Evolutionary conservation across 2,113 vertebrate genomes (phyloP).

Genomic region (Pandion haliaetus): DNA sequence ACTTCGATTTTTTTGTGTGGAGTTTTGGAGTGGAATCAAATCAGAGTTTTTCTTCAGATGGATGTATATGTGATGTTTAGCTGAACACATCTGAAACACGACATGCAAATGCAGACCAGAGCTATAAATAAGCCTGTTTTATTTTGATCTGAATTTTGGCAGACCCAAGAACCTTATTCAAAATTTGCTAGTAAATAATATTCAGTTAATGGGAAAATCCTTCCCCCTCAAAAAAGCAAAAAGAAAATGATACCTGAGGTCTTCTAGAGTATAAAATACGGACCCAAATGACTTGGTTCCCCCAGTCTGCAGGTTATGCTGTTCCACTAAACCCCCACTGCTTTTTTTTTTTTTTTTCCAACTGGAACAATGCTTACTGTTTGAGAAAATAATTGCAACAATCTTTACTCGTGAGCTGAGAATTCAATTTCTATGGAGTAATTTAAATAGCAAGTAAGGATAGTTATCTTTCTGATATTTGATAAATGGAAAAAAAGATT

Average conservation of each 20-base stretch:
- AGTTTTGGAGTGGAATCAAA: not conserved
- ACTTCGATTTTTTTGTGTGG: not conserved
- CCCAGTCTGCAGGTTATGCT: not conserved
- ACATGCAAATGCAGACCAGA: not conserved
- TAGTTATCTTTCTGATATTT: conserved; percentile 45
- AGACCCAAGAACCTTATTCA: not conserved
- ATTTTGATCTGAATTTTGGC: not conserved
- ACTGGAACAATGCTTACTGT: not conserved
- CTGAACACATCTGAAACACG: not conserved
- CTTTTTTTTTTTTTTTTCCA: not conserved
- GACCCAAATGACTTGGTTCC: not conserved
- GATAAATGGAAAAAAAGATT: conserved; percentile 62
- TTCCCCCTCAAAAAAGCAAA: not conserved
- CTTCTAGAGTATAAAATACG: not conserved
- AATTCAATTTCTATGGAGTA: conserved; percentile 34
- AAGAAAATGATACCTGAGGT: not conserved
- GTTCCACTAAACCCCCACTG: not conserved
- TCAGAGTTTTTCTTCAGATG: not conserved
- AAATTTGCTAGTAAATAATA: not conserved
- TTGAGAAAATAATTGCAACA: conserved; percentile 7
- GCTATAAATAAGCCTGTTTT: not conserved
- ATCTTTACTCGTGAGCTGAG: not conserved
- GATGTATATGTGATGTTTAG: not conserved
- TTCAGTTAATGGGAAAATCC: not conserved
- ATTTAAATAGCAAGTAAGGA: conserved; percentile 43